Percentiles rank a stretch among this genome's conserved stretches.
phyloP scores from a whole-genome alignment of 2,113 vertebrate species.

The Cheilinus undulatus region DNA sequence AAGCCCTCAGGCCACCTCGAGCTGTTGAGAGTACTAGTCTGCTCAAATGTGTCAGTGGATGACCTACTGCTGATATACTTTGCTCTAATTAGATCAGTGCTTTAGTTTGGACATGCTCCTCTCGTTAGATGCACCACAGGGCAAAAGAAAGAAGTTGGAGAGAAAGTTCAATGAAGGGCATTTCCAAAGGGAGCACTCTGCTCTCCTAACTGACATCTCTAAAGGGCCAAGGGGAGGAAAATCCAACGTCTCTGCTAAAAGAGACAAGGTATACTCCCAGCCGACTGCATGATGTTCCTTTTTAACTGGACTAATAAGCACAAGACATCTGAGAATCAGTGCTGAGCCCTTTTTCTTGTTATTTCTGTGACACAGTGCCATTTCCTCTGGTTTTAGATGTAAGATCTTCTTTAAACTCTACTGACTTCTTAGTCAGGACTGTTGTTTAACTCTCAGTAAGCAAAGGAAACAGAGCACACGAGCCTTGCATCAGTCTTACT shows the following conservation, averaged over 20 bases:
- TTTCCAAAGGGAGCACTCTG: background rate
- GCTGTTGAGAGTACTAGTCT: slow-evolving; percentile 6
- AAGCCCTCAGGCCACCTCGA: background rate
- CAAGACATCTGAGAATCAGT: background rate
- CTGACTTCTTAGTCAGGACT: background rate
- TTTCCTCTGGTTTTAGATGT: slow-evolving; percentile 26
- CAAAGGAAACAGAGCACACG: background rate
- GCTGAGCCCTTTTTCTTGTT: background rate
- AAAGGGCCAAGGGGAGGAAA: slow-evolving; percentile 17
- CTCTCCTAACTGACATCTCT: slow-evolving; percentile 4
- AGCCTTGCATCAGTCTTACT: too few relatives aligned
- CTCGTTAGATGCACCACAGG: slow-evolving; percentile 21
- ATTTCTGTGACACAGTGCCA: background rate
- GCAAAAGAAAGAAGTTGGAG: slow-evolving; percentile 21
- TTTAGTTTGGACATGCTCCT: slow-evolving; percentile 23
- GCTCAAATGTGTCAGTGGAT: slow-evolving; percentile 29
- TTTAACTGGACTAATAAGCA: slow-evolving; percentile 13
- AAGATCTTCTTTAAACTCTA: slow-evolving; percentile 7
- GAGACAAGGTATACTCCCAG: background rate
- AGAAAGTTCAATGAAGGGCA: slow-evolving; percentile 1
- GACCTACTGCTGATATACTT: slow-evolving; percentile 29
- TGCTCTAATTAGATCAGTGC: slow-evolving; percentile 37
- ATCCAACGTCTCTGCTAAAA: background rate
- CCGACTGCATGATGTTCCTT: slow-evolving; percentile 7
- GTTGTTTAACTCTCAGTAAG: background rate